Evolutionary conservation across 2,888 invertebrate genomes (phyloP).

Genomic region (Sinodicranocentrus sp.): DNA sequence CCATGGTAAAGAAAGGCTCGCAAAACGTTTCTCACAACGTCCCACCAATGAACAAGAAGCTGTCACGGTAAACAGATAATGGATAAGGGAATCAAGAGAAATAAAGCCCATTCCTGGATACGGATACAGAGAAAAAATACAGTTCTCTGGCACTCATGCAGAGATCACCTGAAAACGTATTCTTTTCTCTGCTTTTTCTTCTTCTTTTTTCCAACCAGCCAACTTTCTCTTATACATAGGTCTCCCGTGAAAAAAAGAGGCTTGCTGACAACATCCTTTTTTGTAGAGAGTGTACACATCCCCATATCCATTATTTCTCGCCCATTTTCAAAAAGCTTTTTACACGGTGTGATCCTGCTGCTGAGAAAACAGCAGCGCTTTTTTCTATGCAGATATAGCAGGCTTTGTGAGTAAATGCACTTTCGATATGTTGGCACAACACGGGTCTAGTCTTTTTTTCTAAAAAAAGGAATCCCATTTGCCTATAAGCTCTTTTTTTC

Average conservation of each 20-base stretch:
- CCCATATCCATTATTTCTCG: neutral
- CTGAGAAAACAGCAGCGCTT: too few relatives aligned
- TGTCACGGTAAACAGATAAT: constrained; percentile 46
- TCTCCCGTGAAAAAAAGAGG: neutral
- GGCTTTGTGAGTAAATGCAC: too few relatives aligned
- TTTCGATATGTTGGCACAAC: too few relatives aligned
- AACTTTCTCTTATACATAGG: neutral
- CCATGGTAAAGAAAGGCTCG: neutral
- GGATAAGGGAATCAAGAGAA: constrained; percentile 31
- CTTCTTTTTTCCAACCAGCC: neutral
- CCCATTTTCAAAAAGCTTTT: neutral
- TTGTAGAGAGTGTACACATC: constrained; percentile 5
- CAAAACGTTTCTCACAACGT: too few relatives aligned
- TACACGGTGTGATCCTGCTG: too few relatives aligned
- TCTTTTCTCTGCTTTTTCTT: neutral
- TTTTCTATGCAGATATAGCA: too few relatives aligned
- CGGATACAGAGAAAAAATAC: neutral
- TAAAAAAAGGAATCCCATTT: too few relatives aligned
- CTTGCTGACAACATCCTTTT: constrained; percentile 22
- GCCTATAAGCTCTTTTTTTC: too few relatives aligned
- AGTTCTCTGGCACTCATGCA: too few relatives aligned
- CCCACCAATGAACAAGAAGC: neutral
- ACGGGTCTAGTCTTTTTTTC: too few relatives aligned
- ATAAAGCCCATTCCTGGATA: constrained; percentile 28
- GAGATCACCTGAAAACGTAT: constrained; percentile 27